Evolutionary conservation across 2,888 invertebrate genomes (phyloP).

Genomic region (Ischnura elegans): DNA sequence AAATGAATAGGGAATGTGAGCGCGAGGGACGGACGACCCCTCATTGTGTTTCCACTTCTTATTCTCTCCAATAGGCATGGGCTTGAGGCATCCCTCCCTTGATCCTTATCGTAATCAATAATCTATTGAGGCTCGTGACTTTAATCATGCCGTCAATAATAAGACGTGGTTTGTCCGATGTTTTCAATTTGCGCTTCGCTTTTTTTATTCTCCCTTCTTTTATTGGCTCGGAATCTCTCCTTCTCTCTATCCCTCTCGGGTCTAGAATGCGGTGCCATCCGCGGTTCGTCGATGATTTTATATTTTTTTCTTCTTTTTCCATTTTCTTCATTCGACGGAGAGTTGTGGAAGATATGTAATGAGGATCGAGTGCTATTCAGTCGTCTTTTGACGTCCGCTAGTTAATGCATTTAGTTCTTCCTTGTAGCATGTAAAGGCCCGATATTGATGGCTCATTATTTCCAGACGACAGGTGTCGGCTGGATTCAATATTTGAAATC

Average conservation of each 20-base stretch:
- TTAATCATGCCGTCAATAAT: conserved; percentile 64
- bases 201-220: background rate
- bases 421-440: background rate
- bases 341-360: conserved; percentile 8
- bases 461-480: background rate
- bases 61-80: background rate
- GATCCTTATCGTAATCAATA: conserved; percentile 66
- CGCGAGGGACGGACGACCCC: background rate
- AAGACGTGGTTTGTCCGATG: conserved; percentile 46
- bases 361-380: conserved; percentile 3
- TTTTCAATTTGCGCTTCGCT: conserved; percentile 28
- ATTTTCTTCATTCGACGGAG: background rate
- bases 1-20: conserved; percentile 6
- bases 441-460: background rate
- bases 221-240: background rate
- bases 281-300: no score
- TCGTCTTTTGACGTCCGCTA: conserved; percentile 7
- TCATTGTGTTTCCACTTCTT: conserved; percentile 32
- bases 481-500: background rate
- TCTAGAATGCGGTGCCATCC: no score
- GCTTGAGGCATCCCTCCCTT: no score
- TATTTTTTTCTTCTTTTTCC: background rate
- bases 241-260: background rate
- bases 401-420: conserved; percentile 18
- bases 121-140: conserved; percentile 61